Percentiles rank a stretch among this genome's conserved stretches.
Conservation (phyloP, 2,797 vertebrate genomes). For the Cossypha polioptera region DNA sequence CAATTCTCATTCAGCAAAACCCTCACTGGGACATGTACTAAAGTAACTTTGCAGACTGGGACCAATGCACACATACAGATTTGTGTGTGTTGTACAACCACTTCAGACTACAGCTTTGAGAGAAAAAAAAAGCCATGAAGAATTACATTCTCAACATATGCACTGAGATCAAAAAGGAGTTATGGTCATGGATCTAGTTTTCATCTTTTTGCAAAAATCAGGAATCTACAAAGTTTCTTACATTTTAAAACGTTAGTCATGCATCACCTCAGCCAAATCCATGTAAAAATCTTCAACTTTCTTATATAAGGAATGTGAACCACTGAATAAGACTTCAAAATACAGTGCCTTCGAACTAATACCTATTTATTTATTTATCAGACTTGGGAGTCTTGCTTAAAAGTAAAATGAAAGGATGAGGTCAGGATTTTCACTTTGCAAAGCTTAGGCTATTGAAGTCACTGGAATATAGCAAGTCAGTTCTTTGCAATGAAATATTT, state of each 20-base stretch:
- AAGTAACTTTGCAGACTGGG: constrained; percentile 4
- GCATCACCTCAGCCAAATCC: background rate
- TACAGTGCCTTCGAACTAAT: background rate
- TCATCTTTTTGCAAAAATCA: background rate
- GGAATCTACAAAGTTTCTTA: background rate
- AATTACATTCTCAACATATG: background rate
- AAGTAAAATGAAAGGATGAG: background rate
- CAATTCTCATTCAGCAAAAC: constrained; percentile 44
- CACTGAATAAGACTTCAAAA: background rate
- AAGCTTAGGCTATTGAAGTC: background rate
- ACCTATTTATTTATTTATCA: background rate
- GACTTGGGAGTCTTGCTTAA: background rate
- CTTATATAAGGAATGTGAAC: background rate
- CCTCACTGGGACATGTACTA: background rate
- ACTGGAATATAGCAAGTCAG: background rate
- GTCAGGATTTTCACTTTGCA: background rate
- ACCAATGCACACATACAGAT: background rate
- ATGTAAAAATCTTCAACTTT: background rate
- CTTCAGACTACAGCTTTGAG: background rate
- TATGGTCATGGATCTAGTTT: accelerated
- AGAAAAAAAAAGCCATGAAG: background rate
- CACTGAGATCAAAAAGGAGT: background rate
- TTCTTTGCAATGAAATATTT: background rate
- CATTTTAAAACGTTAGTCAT: background rate
- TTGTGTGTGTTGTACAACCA: background rate